phyloP scores from a whole-genome alignment of 2,888 invertebrate genomes.

The Lordiphosa fenestrarum region DNA sequence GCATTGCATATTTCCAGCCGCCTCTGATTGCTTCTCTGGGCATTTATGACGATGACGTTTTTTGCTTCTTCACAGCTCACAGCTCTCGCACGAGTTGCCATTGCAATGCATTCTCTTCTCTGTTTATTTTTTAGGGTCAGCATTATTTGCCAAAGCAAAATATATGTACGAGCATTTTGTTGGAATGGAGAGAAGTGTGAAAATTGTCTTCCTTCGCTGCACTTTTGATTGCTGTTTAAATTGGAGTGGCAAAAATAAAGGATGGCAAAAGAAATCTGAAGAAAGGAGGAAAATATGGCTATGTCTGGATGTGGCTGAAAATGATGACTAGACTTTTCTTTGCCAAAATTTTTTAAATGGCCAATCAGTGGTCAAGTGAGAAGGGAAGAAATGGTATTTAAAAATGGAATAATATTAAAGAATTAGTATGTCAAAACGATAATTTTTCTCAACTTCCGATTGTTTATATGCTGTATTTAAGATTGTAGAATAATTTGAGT shows the following conservation, averaged over 20 bases:
- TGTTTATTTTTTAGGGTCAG: constrained; percentile 72
- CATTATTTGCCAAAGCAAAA: constrained; percentile 63
- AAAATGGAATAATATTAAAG: too few species aligned
- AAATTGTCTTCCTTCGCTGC: constrained; percentile 62
- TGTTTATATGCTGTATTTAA: too few species aligned
- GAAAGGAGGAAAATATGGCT: constrained; percentile 30
- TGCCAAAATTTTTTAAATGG: background rate
- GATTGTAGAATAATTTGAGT: too few species aligned
- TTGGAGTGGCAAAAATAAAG: constrained; percentile 42
- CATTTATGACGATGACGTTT: constrained; percentile 67
- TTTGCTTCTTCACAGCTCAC: constrained; percentile 15
- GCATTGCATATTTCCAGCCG: constrained; percentile 67
- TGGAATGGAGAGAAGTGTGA: constrained; percentile 52
- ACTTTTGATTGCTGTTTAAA: constrained; percentile 66
- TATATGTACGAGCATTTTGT: constrained; percentile 34
- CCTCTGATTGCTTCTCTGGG: constrained; percentile 38
- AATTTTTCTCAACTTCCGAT: too few species aligned
- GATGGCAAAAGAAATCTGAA: constrained; percentile 1
- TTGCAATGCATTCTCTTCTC: constrained; percentile 18
- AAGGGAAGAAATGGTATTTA: too few species aligned
- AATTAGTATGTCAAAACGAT: too few species aligned
- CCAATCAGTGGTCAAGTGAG: too few species aligned
- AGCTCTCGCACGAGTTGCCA: constrained; percentile 57
- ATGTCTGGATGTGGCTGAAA: constrained; percentile 8
- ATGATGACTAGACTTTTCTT: constrained; percentile 10